Evolutionary conservation across 2,113 vertebrate species (phyloP).

Genomic region (Osmerus mordax): DNA sequence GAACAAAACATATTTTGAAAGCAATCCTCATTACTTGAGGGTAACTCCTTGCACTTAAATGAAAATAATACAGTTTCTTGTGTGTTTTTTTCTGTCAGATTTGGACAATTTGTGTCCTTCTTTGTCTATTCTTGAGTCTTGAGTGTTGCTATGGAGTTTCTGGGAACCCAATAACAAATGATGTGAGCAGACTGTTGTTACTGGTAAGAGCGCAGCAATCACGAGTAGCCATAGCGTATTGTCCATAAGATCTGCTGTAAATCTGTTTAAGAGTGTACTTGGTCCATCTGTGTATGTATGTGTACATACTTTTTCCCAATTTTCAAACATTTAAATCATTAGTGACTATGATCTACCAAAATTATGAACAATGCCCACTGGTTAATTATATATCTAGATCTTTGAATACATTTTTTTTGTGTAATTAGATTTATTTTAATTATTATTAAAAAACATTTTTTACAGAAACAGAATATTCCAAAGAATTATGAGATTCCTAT

Average conservation of each 20-base stretch:
- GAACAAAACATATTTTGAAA: neutral
- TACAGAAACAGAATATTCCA: slow-evolving; percentile 57
- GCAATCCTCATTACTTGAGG: no score
- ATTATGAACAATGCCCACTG: no score
- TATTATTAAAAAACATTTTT: neutral
- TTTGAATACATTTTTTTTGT: no score
- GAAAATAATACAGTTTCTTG: neutral
- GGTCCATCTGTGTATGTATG: neutral
- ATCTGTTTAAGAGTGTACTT: neutral
- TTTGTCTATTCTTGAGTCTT: slow-evolving; percentile 43
- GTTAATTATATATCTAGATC: no score
- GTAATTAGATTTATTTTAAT: neutral
- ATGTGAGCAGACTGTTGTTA: slow-evolving; percentile 41
- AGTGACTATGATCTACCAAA: no score
- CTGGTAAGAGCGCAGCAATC: neutral
- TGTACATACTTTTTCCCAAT: neutral
- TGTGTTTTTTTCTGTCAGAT: slow-evolving; percentile 31
- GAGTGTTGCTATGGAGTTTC: slow-evolving; percentile 42
- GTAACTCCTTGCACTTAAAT: no score
- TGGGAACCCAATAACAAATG: slow-evolving; percentile 49
- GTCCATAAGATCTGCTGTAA: neutral
- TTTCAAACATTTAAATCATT: neutral
- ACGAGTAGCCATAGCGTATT: neutral
- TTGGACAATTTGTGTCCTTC: slow-evolving; percentile 48
- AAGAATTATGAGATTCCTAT: slow-evolving; percentile 53